These are phyloP conservation scores for Semaprochilodus insignis DNA, from an alignment of 2,797 vertebrate genomes.

Conservation along the genomic window DNA sequence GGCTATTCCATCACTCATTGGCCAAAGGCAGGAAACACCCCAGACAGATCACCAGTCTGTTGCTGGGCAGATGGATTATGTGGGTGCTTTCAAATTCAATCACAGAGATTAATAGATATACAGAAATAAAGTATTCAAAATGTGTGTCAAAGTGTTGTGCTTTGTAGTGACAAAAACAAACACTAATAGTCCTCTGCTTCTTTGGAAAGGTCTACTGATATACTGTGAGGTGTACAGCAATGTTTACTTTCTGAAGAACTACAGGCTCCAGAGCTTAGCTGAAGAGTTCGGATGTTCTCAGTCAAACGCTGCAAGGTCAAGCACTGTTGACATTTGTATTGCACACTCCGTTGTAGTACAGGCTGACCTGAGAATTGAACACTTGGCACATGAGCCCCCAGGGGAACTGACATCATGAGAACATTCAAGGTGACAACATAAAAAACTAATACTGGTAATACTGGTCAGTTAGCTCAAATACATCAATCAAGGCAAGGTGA, in stretches of 20 bases:
- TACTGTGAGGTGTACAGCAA: background rate
- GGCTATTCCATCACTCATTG: too few relatives aligned
- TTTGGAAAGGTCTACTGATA: background rate
- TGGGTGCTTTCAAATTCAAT: too few relatives aligned
- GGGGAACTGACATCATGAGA: constrained; percentile 29
- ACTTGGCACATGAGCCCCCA: constrained; percentile 8
- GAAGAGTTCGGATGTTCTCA: background rate
- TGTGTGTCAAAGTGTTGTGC: background rate
- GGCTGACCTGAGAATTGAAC: constrained; percentile 31
- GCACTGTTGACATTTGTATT: constrained; percentile 22
- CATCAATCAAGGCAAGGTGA: background rate
- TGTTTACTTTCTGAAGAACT: background rate
- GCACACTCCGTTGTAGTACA: background rate
- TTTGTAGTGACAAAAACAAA: background rate
- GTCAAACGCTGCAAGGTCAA: constrained; percentile 4
- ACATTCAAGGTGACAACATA: constrained; percentile 9
- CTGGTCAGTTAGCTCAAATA: background rate
- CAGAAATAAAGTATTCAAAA: background rate
- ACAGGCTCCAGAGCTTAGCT: background rate
- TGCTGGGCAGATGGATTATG: too few relatives aligned
- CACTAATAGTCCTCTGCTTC: background rate
- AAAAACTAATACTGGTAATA: background rate
- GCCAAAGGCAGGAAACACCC: too few relatives aligned
- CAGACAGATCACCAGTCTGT: too few relatives aligned
- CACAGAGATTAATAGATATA: background rate